Conservation (phyloP, 1,140 invertebrate species). For the Eubasilissa regina region DNA sequence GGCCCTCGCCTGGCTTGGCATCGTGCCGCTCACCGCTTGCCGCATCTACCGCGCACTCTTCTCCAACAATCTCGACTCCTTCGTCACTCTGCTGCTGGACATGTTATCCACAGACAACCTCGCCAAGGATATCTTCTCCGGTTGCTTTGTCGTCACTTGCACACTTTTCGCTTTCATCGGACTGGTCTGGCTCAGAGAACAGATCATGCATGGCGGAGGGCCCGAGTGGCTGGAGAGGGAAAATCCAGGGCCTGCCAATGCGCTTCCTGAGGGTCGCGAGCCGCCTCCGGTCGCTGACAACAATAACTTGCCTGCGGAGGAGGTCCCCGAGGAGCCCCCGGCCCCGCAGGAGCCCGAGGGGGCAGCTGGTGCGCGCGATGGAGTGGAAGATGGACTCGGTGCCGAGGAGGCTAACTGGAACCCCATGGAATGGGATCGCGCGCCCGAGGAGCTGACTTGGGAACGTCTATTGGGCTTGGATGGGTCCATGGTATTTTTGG, state of each 20-base stretch:
- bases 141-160: slow-evolving; percentile 96
- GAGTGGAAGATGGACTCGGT: slow-evolving; percentile 70
- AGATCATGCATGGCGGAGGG: slow-evolving; percentile 97
- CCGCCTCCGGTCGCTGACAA: slow-evolving; percentile 62
- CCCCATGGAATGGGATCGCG: slow-evolving; percentile 98
- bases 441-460: slow-evolving; percentile 98
- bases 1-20: slow-evolving; percentile 95
- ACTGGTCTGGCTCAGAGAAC: slow-evolving; percentile 96
- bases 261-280: slow-evolving; percentile 64
- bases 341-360: slow-evolving; percentile 66
- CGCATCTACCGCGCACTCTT: slow-evolving; percentile 95
- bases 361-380: slow-evolving; percentile 68
- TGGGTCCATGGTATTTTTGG: slow-evolving; percentile 96
- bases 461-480: slow-evolving; percentile 96
- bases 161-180: slow-evolving; percentile 98
- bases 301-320: slow-evolving; percentile 62
- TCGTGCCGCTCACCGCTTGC: slow-evolving; percentile 97
- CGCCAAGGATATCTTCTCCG: slow-evolving; percentile 94
- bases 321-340: slow-evolving; percentile 61
- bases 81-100: slow-evolving; percentile 91
- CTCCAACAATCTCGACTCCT: slow-evolving; percentile 88
- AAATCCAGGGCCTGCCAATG: slow-evolving; percentile 67
- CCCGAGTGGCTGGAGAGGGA: slow-evolving; percentile 94
- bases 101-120: slow-evolving; percentile 95
- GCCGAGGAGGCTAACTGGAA: slow-evolving; percentile 97